Evolutionary conservation across 2,888 invertebrate species (phyloP), one percentile per base, ranked within the genome.

Genomic region (Synergus gifuensis): DNA sequence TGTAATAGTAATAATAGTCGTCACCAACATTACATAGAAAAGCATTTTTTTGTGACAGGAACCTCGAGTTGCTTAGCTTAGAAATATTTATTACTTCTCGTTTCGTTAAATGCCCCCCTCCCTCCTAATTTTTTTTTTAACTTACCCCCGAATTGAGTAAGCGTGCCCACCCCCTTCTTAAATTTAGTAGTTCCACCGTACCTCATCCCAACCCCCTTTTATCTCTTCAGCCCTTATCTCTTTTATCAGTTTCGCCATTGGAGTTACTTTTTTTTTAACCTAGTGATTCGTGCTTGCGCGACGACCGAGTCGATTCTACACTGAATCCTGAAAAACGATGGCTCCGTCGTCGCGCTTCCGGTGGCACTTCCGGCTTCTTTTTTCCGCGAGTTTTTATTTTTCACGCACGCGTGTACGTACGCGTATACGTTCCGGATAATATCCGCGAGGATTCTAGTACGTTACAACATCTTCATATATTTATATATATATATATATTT

Each of bases 11-110:
- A 89, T 89, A 89, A 88, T 89, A 88, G 86, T 87, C 85, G 86
- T 86, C 84, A 81, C 88, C 88, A 90, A 90, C 90, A 87, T 88
- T 90, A 91, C 85, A 88, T 91, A 91, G 89, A 88, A 87, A 91
- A 90, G 90, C 90, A 88, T 90, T 89, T 88, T 86, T 87, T 88
- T 87, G 87, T 87, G 90, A 90, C 90, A 90, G 90, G 90, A 90
- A 90, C 90, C 90, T 90, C 90, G 88, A 90, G 88, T 91, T 90
- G 85, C 89, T 90, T 91, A 90, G 85, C 86, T 90, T 91, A 90
- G 86, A 88, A 90, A 90, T 90, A 90, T 85, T 89, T 88, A 88
- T 89, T 90, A 90, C 88, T 89, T 88, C 82, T 85, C 86, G 86
- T 81, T 83, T 85, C 80, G 79, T 79, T 82, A 78, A 76, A 78